phyloP scores from a whole-genome alignment of 2,888 invertebrate species.

The Limnephilus lunatus region DNA sequence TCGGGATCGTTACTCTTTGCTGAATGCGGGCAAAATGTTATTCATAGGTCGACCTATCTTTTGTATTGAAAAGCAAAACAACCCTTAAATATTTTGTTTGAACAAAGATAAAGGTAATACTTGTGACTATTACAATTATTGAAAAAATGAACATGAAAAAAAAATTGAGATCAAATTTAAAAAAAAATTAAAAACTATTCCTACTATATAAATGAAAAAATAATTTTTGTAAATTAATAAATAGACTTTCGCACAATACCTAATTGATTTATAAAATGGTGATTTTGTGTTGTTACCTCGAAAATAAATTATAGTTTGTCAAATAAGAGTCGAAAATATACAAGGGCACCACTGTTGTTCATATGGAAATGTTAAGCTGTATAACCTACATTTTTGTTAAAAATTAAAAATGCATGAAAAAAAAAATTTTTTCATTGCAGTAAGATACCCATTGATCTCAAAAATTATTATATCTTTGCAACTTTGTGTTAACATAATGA shows the following conservation, averaged over 20 bases:
- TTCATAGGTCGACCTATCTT: not conserved
- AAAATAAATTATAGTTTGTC: not conserved
- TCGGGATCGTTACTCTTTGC: not conserved
- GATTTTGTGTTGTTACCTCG: not conserved
- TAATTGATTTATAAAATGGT: not conserved
- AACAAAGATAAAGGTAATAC: not conserved
- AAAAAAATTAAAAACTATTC: too few species aligned
- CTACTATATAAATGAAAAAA: not conserved
- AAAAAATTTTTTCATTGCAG: too few species aligned
- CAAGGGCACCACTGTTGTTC: too few species aligned
- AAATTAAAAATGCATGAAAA: too few species aligned
- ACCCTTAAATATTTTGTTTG: not conserved
- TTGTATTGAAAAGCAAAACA: not conserved
- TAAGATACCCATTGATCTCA: too few species aligned
- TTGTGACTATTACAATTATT: not conserved
- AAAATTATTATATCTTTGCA: too few species aligned
- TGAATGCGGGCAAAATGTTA: not conserved
- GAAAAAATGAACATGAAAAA: not conserved
- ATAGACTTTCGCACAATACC: not conserved
- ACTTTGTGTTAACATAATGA: too few species aligned
- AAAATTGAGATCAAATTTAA: not conserved
- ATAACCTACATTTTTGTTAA: too few species aligned
- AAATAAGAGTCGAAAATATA: too few species aligned
- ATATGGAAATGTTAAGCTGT: too few species aligned
- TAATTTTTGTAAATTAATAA: not conserved